Evolutionary conservation across 2,797 vertebrate species (phyloP).

Genomic region (Mus spretus): DNA sequence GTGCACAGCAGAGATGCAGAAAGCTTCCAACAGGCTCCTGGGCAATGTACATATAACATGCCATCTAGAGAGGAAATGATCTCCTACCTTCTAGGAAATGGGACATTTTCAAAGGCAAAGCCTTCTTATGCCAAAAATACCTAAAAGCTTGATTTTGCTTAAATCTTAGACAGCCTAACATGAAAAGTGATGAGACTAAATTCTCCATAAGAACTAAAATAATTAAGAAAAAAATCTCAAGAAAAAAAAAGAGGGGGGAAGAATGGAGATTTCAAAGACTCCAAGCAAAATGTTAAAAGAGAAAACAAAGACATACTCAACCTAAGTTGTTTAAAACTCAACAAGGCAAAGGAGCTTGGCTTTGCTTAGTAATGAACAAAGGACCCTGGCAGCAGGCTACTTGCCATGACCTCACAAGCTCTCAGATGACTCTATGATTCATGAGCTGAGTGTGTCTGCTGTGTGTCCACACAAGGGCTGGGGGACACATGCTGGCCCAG

Average conservation of each 20-base stretch:
- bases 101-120: slow-evolving; percentile 7
- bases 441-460: slow-evolving; percentile 72
- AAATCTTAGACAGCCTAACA: neutral
- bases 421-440: slow-evolving; percentile 71
- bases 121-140: neutral
- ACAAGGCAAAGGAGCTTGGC: neutral
- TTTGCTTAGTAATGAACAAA: slow-evolving; percentile 63
- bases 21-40: neutral
- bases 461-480: slow-evolving; percentile 75
- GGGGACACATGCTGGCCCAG: slow-evolving; percentile 31
- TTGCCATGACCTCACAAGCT: slow-evolving; percentile 62
- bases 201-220: neutral
- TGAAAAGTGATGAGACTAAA: slow-evolving; percentile 13
- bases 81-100: neutral
- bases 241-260: neutral
- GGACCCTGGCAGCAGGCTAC: slow-evolving; percentile 46
- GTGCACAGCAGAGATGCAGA: neutral
- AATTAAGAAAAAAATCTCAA: slow-evolving; percentile 26
- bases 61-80: too few relatives aligned
- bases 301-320: neutral
- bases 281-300: neutral
- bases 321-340: slow-evolving; percentile 19
- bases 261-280: neutral
- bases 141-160: slow-evolving; percentile 34
- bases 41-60: neutral